Evolutionary conservation across 2,797 vertebrate species (phyloP), one percentile per base, ranked within the genome.

Genomic region (Muscicapa comitata): DNA sequence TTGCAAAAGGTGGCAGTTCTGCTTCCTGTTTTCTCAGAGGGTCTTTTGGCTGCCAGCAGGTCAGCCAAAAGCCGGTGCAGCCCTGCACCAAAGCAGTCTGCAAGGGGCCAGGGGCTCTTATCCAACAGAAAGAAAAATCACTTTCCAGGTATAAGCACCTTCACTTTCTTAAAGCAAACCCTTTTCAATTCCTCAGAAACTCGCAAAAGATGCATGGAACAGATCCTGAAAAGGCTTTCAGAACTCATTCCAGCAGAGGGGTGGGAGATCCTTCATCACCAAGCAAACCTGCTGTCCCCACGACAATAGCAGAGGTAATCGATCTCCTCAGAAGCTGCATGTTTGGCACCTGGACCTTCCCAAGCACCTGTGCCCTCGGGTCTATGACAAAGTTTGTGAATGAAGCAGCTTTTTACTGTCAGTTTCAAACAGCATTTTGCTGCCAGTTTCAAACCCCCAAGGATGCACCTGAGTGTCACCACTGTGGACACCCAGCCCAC

Each of bases 401-500:
- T 1, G 17, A 57, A 28, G 11, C 3, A 1, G 25, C 35, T 48
- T 73, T 83, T 43, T 17, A 14, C 25, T 8, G 35, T 35, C 53
- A 26, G n/a, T 66, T 73, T 57, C 59, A 35, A 73, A 11, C 0
- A 2, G 15, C 40, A 50, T 84, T 79, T 53, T 28, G 21, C 21
- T 19, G n/a, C 21, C 53, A 28, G 28, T 58, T 86, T 86, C 74
- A 75, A 86, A 33, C 6, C 1, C 42, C 19, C 28, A 17, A 45
- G 58, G 62, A 65, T 0, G 1, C 0, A 0, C 13, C 24, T 1
- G 10, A 26, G 6, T 2, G 26, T 20, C 55, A 15, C 12, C 2
- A 0, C 3, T 7, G 45, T 6, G 29, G 89, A 33, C 29, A 7
- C 5, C 3, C 35, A 51, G 38, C 19, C 26, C 26, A 42, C 2